Base-by-base conservation (phyloP, 2,797 vertebrate genomes). In the Tapirus indicus region DNA sequence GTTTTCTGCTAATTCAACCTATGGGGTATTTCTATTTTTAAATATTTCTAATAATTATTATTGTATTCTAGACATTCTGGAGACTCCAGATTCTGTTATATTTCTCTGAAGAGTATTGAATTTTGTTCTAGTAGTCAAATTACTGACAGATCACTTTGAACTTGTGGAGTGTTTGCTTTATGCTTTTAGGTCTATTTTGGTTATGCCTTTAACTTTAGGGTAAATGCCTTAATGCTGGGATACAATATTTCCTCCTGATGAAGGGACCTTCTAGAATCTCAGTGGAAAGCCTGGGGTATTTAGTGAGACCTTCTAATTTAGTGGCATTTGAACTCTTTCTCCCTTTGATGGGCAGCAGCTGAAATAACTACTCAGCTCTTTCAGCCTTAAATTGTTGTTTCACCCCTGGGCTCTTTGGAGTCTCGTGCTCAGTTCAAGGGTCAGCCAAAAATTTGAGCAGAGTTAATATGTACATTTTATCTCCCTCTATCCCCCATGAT, bases 101-200 rank as follows among this genome's bases (percentile, higher is more conserved):
- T 80, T 96, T 96, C 52, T 86, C 79, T 89, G 74, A 89, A 68
- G 21, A 56, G 20, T 92, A 41, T 35, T 85, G 52, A 29, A 25
- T 71, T 89, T 80, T 92, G 38, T 35, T 62, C 17, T 79, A 62
- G 20, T 41, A 54, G 38, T 83, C 60, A 66, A 49, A 56, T 86
- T 17, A 79, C 56, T 72, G 27, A 77, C 21, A 86, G n/a, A 58
- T 66, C 9, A 18, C 17, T 58, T n/a, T 85, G 58, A 79, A 69
- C 21, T 80, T 68, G 23, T 35, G n/a, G 25, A 56, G 35, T 17
- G 44, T 78, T 84, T 84, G 18, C 38, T 38, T 44, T 27, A 32
- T 29, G 16, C 21, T 35, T 80, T 72, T 79, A 41, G 27, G 14
- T 54, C 58, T 91, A 8, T 88, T 95, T 85, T 77, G 35, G 1